These are phyloP conservation scores for Sebastes alutus DNA, from an alignment of 2,797 vertebrate genomes.

Conservation along the genomic window DNA sequence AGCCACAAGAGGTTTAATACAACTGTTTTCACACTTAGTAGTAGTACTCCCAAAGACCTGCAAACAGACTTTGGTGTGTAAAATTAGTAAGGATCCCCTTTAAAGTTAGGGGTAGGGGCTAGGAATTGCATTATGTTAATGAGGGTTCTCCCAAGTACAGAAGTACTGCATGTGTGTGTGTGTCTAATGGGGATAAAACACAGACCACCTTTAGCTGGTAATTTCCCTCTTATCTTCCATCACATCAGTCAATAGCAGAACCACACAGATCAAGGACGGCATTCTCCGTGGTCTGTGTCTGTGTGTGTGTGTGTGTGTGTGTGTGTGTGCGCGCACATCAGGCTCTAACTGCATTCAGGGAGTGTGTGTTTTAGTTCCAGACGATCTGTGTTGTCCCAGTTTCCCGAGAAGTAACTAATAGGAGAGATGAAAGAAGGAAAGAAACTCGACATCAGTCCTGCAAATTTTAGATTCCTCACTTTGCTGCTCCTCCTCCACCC, in stretches of 20 bases:
- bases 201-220: slow-evolving; percentile 56
- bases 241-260: slow-evolving; percentile 52
- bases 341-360: slow-evolving; percentile 37
- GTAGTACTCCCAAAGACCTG: neutral
- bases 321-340: neutral
- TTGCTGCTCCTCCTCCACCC: neutral
- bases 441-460: slow-evolving; percentile 26
- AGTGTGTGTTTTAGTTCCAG: slow-evolving; percentile 37
- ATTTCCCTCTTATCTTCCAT: slow-evolving; percentile 56
- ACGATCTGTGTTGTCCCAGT: slow-evolving; percentile 44
- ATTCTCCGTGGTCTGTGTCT: slow-evolving; percentile 28
- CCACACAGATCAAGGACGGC: slow-evolving; percentile 45
- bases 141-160: neutral
- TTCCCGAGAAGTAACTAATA: slow-evolving; percentile 43
- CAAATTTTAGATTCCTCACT: slow-evolving; percentile 22
- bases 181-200: slow-evolving; percentile 49
- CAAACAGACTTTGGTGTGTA: neutral
- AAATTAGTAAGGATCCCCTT: neutral
- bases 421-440: slow-evolving; percentile 43
- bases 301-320: slow-evolving; percentile 15
- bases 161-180: neutral
- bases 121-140: neutral
- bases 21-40: neutral
- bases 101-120: neutral
- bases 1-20: neutral